These are phyloP conservation scores for Hapalemur alaotrensis DNA, from an alignment of 2,797 vertebrate genomes.

Conservation along the genomic window DNA sequence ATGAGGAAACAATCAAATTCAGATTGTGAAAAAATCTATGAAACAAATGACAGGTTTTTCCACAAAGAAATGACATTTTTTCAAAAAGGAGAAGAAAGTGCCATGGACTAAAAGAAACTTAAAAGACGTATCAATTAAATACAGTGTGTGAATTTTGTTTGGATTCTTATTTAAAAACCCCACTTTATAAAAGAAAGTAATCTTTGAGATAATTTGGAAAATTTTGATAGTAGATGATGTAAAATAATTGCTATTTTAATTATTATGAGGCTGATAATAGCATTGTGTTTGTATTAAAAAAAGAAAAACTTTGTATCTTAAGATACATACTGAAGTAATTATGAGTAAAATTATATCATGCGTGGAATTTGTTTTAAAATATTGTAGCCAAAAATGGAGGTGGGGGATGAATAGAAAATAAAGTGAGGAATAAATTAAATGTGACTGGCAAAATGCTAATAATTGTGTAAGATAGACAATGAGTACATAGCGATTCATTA, in stretches of 20 bases:
- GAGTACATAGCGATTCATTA: background rate
- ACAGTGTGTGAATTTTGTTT: background rate
- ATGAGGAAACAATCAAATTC: background rate
- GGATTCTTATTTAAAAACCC: background rate
- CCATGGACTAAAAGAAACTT: background rate
- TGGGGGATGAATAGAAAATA: background rate
- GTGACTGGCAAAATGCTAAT: background rate
- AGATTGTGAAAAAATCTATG: background rate
- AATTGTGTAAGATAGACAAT: background rate
- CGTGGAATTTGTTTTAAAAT: conserved; percentile 6
- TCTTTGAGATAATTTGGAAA: background rate
- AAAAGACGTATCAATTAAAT: background rate
- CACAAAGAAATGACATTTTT: background rate
- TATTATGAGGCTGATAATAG: background rate
- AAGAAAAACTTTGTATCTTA: background rate
- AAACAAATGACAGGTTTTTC: background rate
- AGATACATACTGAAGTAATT: background rate
- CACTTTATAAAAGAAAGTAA: background rate
- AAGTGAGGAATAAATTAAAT: background rate
- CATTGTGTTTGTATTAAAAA: background rate
- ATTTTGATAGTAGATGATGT: background rate
- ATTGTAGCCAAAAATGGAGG: background rate
- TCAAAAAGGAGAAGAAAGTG: background rate
- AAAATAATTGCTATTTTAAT: conserved; percentile 21
- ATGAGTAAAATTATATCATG: background rate